phyloP scores from a whole-genome alignment of 2,113 vertebrate species.

The Thalassoma bifasciatum region DNA sequence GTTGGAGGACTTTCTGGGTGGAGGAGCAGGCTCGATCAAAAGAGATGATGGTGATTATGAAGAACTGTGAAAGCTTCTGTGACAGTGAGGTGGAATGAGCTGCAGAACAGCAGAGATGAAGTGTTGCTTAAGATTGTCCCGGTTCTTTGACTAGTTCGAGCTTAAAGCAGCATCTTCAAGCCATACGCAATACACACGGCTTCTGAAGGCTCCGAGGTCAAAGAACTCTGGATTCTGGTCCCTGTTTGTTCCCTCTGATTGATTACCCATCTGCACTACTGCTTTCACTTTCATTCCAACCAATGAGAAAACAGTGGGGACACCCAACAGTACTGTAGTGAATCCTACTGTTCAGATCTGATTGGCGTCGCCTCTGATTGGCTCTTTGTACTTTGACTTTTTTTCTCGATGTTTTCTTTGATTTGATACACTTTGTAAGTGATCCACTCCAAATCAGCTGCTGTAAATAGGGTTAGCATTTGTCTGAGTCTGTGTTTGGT shows the following conservation, averaged over 20 bases:
- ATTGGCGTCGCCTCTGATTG: not conserved
- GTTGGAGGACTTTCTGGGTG: slow-evolving; percentile 93
- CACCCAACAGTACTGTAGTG: slow-evolving; percentile 30
- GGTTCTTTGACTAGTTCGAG: slow-evolving; percentile 55
- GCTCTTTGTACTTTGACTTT: slow-evolving; percentile 48
- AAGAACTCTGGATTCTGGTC: slow-evolving; percentile 21
- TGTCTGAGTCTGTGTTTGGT: slow-evolving; percentile 61
- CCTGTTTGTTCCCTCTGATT: slow-evolving; percentile 31
- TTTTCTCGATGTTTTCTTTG: slow-evolving; percentile 32
- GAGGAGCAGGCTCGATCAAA: slow-evolving; percentile 73
- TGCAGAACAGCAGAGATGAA: slow-evolving; percentile 1
- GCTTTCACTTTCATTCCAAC: slow-evolving; percentile 54
- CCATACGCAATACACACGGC: slow-evolving; percentile 65
- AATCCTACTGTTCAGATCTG: not conserved
- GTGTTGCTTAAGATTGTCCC: not conserved
- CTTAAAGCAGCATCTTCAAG: slow-evolving; percentile 71
- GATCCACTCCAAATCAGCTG: slow-evolving; percentile 47
- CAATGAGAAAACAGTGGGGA: slow-evolving; percentile 33
- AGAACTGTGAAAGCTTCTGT: slow-evolving; percentile 86
- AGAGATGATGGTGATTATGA: slow-evolving; percentile 93
- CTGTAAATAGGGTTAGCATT: slow-evolving; percentile 63
- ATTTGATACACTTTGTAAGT: slow-evolving; percentile 40
- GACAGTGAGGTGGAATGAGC: not conserved
- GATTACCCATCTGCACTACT: slow-evolving; percentile 39
- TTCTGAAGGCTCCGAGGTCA: slow-evolving; percentile 39